Base-by-base conservation (phyloP, 2,888 invertebrate genomes). In the Elegia similella region DNA sequence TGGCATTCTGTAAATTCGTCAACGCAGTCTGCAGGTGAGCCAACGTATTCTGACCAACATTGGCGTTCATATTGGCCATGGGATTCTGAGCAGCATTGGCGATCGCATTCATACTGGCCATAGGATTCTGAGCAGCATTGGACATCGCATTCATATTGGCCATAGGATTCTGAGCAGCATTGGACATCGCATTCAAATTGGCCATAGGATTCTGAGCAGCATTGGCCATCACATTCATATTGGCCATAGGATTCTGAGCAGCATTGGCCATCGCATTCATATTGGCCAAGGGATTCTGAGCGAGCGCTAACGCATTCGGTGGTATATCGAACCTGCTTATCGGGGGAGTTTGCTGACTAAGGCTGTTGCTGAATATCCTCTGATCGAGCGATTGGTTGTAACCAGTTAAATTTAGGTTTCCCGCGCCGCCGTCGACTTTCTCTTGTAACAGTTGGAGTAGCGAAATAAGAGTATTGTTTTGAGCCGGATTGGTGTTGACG, bases 221-320 rank as follows among this genome's bases (percentile, higher is more conserved):
- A n/a, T n/a, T n/a, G n/a, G n/a, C n/a, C n/a, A n/a, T n/a, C n/a
- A n/a, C n/a, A n/a, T n/a, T n/a, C n/a, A 34, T 8, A 12, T 34
- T 34, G 34, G 34, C 34, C 0, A 34, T 2, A 8, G 1, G 34
- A 34, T 34, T 34, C 12, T 34, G 34, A 12, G 10, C 34, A 8
- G 12, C 10, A 34, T 34, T 34, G 10, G 10, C 34, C 2, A 34
- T 10, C 12, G 34, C 34, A 12, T 55, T 55, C 23, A 52, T 95
- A 2, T 32, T 13, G 10, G 17, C 34, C 44, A 38, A 29, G 1
- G 52, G 43, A 23, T 52, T 44, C n/a, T 15, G 38, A 23, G 23
- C 23, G 23, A 23, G 5, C 29, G n/a, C n/a, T 38, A 38, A 12
- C n/a, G 12, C 38, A n/a, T 12, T 38, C 12, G 38, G 38, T 38